A percentile compares a stretch with the other conserved stretches of the same genome.
phyloP scores from a whole-genome alignment of 2,797 vertebrate genomes.

The Hylomyscus alleni region DNA sequence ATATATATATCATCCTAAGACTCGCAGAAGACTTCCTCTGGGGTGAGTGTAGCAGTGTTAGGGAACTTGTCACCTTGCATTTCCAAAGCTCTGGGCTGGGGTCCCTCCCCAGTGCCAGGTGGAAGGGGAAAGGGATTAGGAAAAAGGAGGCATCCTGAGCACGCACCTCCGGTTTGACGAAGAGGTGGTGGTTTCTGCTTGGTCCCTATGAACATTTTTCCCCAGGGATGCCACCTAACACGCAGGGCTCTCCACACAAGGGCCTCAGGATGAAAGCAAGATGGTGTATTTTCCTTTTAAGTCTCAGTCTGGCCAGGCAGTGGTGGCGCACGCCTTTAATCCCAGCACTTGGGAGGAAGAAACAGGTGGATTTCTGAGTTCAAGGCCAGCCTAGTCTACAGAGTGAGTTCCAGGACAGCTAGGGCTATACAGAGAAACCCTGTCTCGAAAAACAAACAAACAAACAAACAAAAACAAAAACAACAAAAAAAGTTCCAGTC shows the following conservation, averaged over 20 bases:
- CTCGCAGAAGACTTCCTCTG: background rate
- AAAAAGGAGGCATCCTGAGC: background rate
- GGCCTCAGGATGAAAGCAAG: background rate
- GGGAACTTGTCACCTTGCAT: background rate
- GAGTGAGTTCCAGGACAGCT: too few species aligned
- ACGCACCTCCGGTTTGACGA: background rate
- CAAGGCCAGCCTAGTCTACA: too few species aligned
- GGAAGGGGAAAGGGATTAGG: background rate
- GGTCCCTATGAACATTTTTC: background rate
- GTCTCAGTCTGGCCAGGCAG: background rate
- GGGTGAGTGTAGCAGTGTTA: too few species aligned
- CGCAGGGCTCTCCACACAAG: fast-evolving
- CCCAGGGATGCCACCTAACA: background rate
- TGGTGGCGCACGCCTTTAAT: too few species aligned
- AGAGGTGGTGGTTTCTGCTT: background rate
- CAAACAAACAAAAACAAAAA: too few species aligned
- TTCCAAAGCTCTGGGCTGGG: background rate
- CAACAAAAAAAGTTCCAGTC: background rate
- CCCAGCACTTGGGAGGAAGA: too few species aligned
- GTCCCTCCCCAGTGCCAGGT: background rate
- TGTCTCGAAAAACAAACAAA: too few species aligned
- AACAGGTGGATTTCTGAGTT: too few species aligned
- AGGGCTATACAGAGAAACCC: too few species aligned
- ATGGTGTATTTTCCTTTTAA: background rate
- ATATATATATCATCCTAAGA: background rate